Percentiles rank a stretch among this genome's conserved stretches.
Evolutionary conservation across 2,113 vertebrate genomes (phyloP).

Genomic region (Myocastor coypus): DNA sequence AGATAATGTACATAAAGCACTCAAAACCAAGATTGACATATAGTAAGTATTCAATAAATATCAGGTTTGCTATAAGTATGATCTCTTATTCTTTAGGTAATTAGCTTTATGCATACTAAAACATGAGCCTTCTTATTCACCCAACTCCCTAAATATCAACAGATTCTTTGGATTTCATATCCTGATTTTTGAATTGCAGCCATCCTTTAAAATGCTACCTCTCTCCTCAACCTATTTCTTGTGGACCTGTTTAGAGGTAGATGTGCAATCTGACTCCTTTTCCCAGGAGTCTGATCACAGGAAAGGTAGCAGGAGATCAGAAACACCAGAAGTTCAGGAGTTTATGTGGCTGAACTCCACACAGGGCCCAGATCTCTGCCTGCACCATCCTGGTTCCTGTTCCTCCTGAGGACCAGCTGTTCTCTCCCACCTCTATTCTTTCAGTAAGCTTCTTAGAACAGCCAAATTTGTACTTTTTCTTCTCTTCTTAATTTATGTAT

Average conservation of each 20-base stretch:
- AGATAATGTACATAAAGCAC: not conserved
- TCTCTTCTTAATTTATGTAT: no score
- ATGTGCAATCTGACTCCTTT: not conserved
- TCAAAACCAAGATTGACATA: not conserved
- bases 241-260: not conserved
- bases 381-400: not conserved
- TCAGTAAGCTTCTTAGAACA: conserved; percentile 28
- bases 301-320: not conserved
- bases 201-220: not conserved
- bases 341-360: not conserved
- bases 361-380: not conserved
- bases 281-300: not conserved
- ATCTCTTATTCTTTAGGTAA: not conserved
- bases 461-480: conserved; percentile 41
- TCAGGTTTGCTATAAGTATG: conserved; percentile 33
- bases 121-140: conserved; percentile 12
- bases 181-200: not conserved
- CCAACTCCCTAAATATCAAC: conserved; percentile 33
- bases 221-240: not conserved
- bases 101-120: conserved; percentile 13
- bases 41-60: conserved; percentile 36
- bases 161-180: not conserved
- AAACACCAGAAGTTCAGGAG: not conserved
- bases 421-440: not conserved
- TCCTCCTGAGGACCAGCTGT: not conserved